Conservation (phyloP, 2,113 vertebrate species). For the Otolemur garnettii region DNA sequence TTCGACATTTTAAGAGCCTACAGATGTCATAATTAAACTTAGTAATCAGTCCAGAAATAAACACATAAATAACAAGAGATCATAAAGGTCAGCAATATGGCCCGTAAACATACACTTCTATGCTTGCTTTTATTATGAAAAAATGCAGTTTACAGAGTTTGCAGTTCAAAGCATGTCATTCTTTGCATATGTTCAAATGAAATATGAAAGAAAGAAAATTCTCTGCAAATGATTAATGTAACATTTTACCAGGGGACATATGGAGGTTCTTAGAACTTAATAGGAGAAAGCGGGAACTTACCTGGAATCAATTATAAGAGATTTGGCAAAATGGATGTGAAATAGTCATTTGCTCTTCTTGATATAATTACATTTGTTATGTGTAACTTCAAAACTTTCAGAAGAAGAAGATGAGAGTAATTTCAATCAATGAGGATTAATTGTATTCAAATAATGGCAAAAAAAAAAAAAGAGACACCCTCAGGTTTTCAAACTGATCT, state of each 20-base stretch:
- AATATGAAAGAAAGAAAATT: constrained; percentile 64
- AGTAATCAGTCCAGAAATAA: constrained; percentile 84
- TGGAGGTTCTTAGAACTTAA: constrained; percentile 64
- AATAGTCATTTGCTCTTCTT: constrained; percentile 44
- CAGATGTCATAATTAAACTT: constrained; percentile 83
- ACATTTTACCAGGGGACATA: constrained; percentile 43
- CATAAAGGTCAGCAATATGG: constrained; percentile 72
- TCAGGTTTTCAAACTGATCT: background rate
- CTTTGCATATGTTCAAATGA: constrained; percentile 74
- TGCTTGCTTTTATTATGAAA: constrained; percentile 52
- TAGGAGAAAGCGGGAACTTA: constrained; percentile 19
- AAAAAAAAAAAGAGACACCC: background rate
- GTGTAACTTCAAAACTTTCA: background rate
- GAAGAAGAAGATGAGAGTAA: constrained; percentile 8
- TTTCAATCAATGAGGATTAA: constrained; percentile 29
- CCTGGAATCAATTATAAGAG: constrained; percentile 77
- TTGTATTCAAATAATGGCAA: constrained; percentile 18
- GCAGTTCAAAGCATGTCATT: constrained; percentile 69
- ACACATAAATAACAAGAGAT: constrained; percentile 80
- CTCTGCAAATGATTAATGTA: constrained; percentile 61
- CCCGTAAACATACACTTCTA: constrained; percentile 73
- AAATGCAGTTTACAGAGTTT: background rate
- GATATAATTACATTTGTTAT: constrained; percentile 64
- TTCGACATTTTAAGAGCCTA: constrained; percentile 78
- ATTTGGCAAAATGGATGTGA: constrained; percentile 66